Percentiles rank a stretch among this genome's conserved stretches.
These are phyloP conservation scores for Delichon dasypus DNA, from an alignment of 2,797 vertebrate species.

Conservation along the genomic window DNA sequence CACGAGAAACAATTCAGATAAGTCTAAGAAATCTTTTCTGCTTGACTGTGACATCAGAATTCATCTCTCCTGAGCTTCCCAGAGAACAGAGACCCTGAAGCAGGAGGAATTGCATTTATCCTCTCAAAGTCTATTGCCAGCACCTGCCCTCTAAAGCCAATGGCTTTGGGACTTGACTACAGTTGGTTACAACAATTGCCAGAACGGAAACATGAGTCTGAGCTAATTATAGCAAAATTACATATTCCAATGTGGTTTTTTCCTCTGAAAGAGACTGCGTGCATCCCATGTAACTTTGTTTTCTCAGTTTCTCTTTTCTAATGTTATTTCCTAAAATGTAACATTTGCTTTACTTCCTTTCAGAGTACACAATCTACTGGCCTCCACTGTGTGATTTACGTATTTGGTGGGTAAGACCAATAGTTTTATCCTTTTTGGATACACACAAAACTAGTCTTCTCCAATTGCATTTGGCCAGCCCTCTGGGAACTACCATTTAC, in stretches of 20 bases:
- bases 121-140: not conserved
- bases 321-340: not conserved
- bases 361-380: not conserved
- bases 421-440: not conserved
- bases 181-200: not conserved
- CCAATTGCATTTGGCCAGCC: not conserved
- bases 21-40: not conserved
- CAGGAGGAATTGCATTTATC: not conserved
- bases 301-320: not conserved
- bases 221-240: not conserved
- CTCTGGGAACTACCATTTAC: not conserved
- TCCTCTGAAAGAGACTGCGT: not conserved
- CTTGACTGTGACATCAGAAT: not conserved
- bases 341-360: not conserved
- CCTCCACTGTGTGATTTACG: not conserved
- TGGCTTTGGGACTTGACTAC: not conserved
- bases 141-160: not conserved
- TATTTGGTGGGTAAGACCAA: not conserved
- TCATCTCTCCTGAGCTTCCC: not conserved
- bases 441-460: not conserved
- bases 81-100: not conserved
- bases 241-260: accelerated
- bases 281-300: not conserved
- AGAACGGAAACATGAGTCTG: not conserved
- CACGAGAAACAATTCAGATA: not conserved